Evolutionary conservation across 2,797 vertebrate genomes (phyloP).

Genomic region (Falco peregrinus): DNA sequence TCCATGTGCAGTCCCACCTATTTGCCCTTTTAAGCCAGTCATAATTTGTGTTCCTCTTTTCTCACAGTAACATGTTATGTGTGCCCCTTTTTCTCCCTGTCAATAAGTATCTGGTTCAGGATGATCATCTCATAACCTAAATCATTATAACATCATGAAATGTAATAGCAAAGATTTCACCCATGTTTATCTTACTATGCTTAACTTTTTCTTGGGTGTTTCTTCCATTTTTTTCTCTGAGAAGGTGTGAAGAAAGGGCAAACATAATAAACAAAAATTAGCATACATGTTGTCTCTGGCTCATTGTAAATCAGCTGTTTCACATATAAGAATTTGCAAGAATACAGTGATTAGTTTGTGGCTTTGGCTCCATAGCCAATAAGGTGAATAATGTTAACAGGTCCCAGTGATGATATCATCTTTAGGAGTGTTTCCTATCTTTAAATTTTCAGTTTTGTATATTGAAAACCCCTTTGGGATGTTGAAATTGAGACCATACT

Average conservation of each 20-base stretch:
- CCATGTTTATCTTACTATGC: neutral
- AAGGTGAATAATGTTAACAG: neutral
- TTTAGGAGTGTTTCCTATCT: neutral
- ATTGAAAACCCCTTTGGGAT: neutral
- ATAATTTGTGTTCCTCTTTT: neutral
- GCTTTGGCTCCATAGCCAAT: neutral
- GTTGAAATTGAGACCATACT: neutral
- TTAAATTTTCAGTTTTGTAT: neutral
- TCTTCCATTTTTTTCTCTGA: neutral
- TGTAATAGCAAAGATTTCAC: neutral
- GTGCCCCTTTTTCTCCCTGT: neutral
- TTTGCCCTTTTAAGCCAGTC: neutral
- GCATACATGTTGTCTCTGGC: neutral
- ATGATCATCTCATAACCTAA: neutral
- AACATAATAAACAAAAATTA: neutral
- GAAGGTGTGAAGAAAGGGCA: neutral
- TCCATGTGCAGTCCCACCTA: neutral
- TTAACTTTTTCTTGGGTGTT: neutral
- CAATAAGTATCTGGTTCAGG: neutral
- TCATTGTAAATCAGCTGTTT: neutral
- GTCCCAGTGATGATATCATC: neutral
- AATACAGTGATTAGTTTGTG: neutral
- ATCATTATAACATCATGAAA: neutral
- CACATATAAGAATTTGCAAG: neutral
- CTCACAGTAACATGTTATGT: neutral